Conservation (phyloP, 1,140 invertebrate species). For the Drosophila lowei region DNA sequence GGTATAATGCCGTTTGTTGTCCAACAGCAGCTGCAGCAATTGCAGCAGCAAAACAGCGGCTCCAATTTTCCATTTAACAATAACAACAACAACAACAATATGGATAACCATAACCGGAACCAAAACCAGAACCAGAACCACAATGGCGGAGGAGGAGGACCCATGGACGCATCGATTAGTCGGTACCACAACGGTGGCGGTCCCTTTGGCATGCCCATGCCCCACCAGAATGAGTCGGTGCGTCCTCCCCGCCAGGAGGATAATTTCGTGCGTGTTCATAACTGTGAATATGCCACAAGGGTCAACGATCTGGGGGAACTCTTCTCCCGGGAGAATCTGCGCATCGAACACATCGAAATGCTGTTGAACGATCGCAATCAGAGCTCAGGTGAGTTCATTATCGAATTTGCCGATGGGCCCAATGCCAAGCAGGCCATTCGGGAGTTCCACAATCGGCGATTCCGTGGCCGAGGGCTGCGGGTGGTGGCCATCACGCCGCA, state of each 20-base stretch:
- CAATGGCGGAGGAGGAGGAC: slow-evolving; percentile 5
- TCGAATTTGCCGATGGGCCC: slow-evolving; percentile 89
- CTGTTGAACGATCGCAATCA: slow-evolving; percentile 87
- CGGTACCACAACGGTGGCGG: slow-evolving; percentile 15
- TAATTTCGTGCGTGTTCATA: slow-evolving; percentile 88
- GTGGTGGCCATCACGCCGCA: slow-evolving; percentile 87
- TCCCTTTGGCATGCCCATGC: slow-evolving; percentile 2
- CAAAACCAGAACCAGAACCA: slow-evolving; percentile 11
- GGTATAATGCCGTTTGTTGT: slow-evolving; percentile 50
- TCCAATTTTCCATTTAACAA: slow-evolving; percentile 17
- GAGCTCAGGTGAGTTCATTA: slow-evolving; percentile 92
- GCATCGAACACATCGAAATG: slow-evolving; percentile 90
- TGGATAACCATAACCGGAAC: slow-evolving; percentile 30
- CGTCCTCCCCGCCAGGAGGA: slow-evolving; percentile 42
- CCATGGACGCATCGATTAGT: slow-evolving; percentile 20
- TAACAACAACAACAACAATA: slow-evolving; percentile 18
- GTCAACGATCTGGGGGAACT: slow-evolving; percentile 92
- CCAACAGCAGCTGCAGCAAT: slow-evolving; percentile 51
- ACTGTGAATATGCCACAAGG: slow-evolving; percentile 89
- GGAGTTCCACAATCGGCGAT: slow-evolving; percentile 87
- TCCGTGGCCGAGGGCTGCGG: slow-evolving; percentile 87
- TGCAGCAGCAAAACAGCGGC: background rate
- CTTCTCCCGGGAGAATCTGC: slow-evolving; percentile 89
- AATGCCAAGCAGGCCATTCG: slow-evolving; percentile 88
- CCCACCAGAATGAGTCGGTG: too few species aligned